These are phyloP conservation scores for Morpho achilles DNA, from an alignment of 2,888 invertebrate genomes.

Conservation along the genomic window DNA sequence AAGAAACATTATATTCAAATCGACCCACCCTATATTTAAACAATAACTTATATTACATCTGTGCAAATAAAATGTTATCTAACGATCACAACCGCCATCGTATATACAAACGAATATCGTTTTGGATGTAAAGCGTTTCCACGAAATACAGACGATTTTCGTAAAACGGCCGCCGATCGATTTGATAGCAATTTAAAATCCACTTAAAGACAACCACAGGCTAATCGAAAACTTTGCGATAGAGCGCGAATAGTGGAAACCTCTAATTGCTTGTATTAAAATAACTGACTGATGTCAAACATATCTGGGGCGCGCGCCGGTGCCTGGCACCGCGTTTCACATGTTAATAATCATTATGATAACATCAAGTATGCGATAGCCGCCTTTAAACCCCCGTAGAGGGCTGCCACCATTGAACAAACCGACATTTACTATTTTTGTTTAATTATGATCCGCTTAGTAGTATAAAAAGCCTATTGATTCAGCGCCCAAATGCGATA, in stretches of 20 bases:
- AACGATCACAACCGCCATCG: conserved; percentile 8
- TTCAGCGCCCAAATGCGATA: too few relatives aligned
- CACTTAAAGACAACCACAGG: conserved; percentile 74
- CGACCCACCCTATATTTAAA: background rate
- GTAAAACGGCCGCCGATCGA: conserved; percentile 43
- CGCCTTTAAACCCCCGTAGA: conserved; percentile 48
- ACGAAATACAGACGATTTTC: conserved; percentile 31
- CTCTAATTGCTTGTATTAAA: conserved; percentile 77
- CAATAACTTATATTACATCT: background rate
- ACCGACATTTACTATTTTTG: background rate
- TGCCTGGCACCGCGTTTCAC: conserved; percentile 70
- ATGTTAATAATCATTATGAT: conserved; percentile 79
- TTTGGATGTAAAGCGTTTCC: background rate
- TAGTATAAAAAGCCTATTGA: background rate
- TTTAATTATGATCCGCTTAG: background rate
- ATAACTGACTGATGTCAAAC: conserved; percentile 78
- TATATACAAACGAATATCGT: conserved; percentile 15
- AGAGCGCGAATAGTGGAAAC: conserved; percentile 54
- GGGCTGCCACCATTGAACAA: conserved; percentile 30
- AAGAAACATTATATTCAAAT: background rate
- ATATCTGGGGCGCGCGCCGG: conserved; percentile 70
- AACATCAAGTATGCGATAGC: conserved; percentile 77
- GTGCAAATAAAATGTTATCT: conserved; percentile 7
- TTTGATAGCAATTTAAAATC: conserved; percentile 69
- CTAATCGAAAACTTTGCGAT: conserved; percentile 73